These are phyloP conservation scores for Notospermus geniculatus DNA, from an alignment of 1,140 invertebrate species.

Conservation along the genomic window DNA sequence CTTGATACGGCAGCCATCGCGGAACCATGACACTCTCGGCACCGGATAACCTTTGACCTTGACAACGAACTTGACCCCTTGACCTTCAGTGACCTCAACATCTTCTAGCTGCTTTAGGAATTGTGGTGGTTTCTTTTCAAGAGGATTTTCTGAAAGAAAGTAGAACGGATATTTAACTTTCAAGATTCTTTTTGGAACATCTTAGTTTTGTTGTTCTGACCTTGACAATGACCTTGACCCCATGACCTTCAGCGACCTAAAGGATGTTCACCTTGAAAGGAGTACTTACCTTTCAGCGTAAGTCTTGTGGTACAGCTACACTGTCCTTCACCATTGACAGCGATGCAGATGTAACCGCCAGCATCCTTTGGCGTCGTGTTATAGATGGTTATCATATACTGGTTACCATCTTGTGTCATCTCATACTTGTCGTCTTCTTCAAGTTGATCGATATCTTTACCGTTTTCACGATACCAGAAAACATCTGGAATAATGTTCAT, in stretches of 20 bases:
- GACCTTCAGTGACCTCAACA: slow-evolving; percentile 47
- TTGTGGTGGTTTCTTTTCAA: slow-evolving; percentile 45
- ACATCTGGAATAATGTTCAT: slow-evolving; percentile 48
- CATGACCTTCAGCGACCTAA: too few relatives aligned
- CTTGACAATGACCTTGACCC: too few relatives aligned
- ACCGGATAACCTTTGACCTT: slow-evolving; percentile 54
- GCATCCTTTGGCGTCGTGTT: slow-evolving; percentile 30
- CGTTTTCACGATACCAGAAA: slow-evolving; percentile 45
- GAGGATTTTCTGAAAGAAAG: slow-evolving; percentile 41
- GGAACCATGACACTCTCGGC: slow-evolving; percentile 50
- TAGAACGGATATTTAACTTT: too few relatives aligned
- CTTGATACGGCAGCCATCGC: slow-evolving; percentile 41
- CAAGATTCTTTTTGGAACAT: too few relatives aligned
- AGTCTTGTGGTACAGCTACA: slow-evolving; percentile 43
- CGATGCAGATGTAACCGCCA: slow-evolving; percentile 50
- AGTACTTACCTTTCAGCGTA: slow-evolving; percentile 47
- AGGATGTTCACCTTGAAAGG: too few relatives aligned
- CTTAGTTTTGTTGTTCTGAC: too few relatives aligned
- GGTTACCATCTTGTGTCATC: slow-evolving; percentile 31
- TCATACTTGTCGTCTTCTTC: slow-evolving; percentile 46
- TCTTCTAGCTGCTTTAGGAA: slow-evolving; percentile 46
- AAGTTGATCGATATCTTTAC: slow-evolving; percentile 40
- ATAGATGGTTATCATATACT: slow-evolving; percentile 36
- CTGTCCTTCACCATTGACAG: slow-evolving; percentile 38
- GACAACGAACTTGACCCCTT: slow-evolving; percentile 48